Evolutionary conservation across 2,797 vertebrate genomes (phyloP), one percentile per base, ranked within the genome.

Genomic region (Leptoclinus maculatus): DNA sequence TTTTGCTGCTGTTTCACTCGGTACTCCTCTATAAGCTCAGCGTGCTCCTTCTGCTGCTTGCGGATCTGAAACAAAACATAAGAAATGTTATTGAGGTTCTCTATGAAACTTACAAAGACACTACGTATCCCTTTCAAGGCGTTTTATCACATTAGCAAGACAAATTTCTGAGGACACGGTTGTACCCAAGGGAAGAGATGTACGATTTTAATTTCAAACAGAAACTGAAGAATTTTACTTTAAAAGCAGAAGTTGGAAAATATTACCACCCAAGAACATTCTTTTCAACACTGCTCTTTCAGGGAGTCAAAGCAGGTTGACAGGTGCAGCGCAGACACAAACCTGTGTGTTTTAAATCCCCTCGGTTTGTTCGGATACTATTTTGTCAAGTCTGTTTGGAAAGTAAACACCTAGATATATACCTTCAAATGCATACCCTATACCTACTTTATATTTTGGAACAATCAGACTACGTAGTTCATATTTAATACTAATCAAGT

Each of bases 21-120:
- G 79, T 99, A 99, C 66, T 99, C 98, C 83, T 99, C 98, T 23
- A 99, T 99, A 11, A 99, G 95, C 74, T 99, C 98, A 0, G 98
- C 97, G 1, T 99, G 98, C 77, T 99, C 98, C 66, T 99, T 99
- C 94, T 99, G 98, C 76, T 99, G 98, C 87, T 99, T 99, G 43
- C 98, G 97, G 72, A 99, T 99, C 98, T 99, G 68, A 73, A 82
- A 83, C 0, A 47, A 21, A 5, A 73, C 17, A 80, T 3, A 57
- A 12, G 66, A 7, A 73, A 58, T 16, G 8, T 78, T 2, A 77
- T 6, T 45, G 34, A 43, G 21, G 13, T 32, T 66, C 0, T n/a
- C 32, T 27, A 25, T 25, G 45, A 49, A 34, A 63, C 59, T 43
- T 3, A 34, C 21, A 39, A 38, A 66, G 47, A 45, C 36, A 71